Percentiles rank a stretch among this genome's conserved stretches.
Evolutionary conservation across 2,113 vertebrate genomes (phyloP).

Genomic region (Takifugu flavidus): DNA sequence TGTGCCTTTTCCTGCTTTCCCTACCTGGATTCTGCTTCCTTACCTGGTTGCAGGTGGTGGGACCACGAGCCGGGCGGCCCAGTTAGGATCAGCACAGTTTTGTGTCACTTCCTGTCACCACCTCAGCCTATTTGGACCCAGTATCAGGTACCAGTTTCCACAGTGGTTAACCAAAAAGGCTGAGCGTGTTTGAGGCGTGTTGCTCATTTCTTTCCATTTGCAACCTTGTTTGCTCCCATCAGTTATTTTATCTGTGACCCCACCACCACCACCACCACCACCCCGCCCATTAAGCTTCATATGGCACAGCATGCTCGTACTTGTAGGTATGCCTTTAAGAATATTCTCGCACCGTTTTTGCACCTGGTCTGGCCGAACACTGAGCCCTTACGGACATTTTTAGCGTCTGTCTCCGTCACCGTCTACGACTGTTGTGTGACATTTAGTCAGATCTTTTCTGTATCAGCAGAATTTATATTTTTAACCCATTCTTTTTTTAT

Average conservation of each 20-base stretch:
- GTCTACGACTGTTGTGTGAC: conserved; percentile 20
- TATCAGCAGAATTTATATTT: conserved; percentile 49
- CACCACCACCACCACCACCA: too few species aligned
- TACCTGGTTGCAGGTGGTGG: too few species aligned
- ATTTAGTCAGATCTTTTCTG: conserved; percentile 27
- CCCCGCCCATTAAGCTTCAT: neutral
- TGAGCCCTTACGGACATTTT: conserved; percentile 19
- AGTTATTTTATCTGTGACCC: too few species aligned
- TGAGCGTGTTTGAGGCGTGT: too few species aligned
- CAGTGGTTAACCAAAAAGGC: neutral
- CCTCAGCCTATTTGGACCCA: neutral
- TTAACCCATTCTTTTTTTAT: conserved; percentile 46
- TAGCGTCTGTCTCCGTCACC: conserved; percentile 28
- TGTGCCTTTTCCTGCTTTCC: too few species aligned
- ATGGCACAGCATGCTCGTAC: conserved; percentile 6
- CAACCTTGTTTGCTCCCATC: neutral
- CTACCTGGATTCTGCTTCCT: too few species aligned
- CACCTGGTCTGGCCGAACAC: neutral
- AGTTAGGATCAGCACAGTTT: too few species aligned
- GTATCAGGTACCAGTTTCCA: conserved; percentile 11
- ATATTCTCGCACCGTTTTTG: neutral
- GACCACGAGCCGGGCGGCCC: too few species aligned
- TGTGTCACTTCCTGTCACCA: neutral
- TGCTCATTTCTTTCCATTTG: too few species aligned
- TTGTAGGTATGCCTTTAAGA: neutral